Base-by-base conservation (phyloP, 2,888 invertebrate genomes). In the Bellardia bayeri region DNA sequence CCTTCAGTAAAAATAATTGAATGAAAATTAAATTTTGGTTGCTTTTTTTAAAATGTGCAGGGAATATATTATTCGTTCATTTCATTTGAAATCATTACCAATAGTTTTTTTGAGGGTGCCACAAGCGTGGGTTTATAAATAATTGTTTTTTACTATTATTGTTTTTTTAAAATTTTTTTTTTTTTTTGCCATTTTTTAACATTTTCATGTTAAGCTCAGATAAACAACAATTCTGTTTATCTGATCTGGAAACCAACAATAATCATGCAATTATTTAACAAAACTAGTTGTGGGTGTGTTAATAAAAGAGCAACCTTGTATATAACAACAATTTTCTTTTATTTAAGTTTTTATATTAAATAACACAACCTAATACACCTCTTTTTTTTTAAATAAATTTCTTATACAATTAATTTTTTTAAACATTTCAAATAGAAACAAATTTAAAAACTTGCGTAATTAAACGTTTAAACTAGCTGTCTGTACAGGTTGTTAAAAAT, bases 211-310 rank as follows among this genome's bases (percentile, higher is more conserved):
- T 58, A 58, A 42, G 6, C 56, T 42, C 23, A 23, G 23, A 23
- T 45, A 30, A 74, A 45, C 2, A 30, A 45, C 16, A 61, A 74
- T 45, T 33, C 11, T 11, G n/a, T 58, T 37, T 45, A 74, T 33
- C 74, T 49, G 74, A 45, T 37, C 37, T 74, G 9, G 33, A 37
- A 58, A 5, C 7, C 13, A 40, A 40, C 40, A 72, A 72, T 14
- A 9, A 42, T 5, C 42, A 71, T 42, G 16, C 14, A 56, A 14
- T 23, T 72, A 30, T 58, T 30, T 56, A 30, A 23, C 42, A n/a
- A 72, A 42, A 30, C 3, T 8, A 58, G n/a, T 23, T 30, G 74
- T 75, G n/a, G 74, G 74, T 61, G 74, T 75, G 49, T 16, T 64
- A 8, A 49, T 33, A 45, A 61, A 37, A 13, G 8, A 33, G 63